phyloP scores from a whole-genome alignment of 1,140 invertebrate species.

The Trichomalopsis sarcophagae region DNA sequence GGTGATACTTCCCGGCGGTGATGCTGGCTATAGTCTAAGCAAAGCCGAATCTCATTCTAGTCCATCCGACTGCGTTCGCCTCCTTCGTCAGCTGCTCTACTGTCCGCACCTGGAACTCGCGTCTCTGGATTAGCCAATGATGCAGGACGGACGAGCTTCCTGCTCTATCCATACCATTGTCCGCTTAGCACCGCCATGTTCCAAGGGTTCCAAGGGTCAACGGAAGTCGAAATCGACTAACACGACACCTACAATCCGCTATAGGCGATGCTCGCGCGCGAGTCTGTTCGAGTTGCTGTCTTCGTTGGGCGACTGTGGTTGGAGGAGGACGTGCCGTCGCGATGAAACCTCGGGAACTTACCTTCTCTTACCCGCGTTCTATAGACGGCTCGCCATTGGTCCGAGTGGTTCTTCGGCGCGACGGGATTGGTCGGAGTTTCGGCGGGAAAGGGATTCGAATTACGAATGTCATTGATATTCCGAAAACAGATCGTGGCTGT shows the following conservation, averaged over 20 bases:
- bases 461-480: too few species aligned
- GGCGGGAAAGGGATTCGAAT: too few species aligned
- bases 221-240: conserved; percentile 33
- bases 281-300: too few species aligned
- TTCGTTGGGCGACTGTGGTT: too few species aligned
- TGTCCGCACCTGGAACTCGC: background rate
- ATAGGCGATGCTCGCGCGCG: background rate
- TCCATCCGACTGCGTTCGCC: background rate
- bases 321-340: too few species aligned
- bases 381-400: too few species aligned
- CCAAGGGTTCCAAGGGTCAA: conserved; percentile 19
- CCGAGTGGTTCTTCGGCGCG: too few species aligned
- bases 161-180: background rate
- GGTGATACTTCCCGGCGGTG: background rate
- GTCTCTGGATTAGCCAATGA: background rate
- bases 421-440: too few species aligned
- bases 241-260: conserved; percentile 13
- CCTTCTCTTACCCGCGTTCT: too few species aligned
- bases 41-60: background rate
- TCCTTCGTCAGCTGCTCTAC: background rate
- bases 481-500: too few species aligned
- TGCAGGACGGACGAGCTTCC: background rate
- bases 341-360: too few species aligned
- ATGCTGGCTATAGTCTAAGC: background rate
- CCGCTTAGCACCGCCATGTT: conserved; percentile 1